These are phyloP conservation scores for Morphnarchus princeps DNA, from an alignment of 2,113 vertebrate species.

Conservation along the genomic window DNA sequence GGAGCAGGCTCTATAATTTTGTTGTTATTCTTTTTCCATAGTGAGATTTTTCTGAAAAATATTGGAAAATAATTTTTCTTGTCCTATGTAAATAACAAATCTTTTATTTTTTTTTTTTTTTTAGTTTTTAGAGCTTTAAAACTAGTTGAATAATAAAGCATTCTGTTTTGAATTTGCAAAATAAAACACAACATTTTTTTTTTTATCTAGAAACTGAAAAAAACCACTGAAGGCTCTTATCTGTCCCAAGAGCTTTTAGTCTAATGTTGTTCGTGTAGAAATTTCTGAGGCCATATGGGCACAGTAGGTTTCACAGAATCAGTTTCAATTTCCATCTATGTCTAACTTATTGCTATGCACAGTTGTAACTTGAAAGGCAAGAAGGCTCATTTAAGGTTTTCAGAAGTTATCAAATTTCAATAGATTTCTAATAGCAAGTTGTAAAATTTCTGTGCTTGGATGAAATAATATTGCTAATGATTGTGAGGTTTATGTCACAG, in stretches of 20 bases:
- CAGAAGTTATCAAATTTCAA: background rate
- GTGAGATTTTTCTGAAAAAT: background rate
- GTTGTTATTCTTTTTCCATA: background rate
- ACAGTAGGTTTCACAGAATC: background rate
- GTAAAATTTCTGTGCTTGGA: background rate
- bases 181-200: background rate
- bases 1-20: background rate
- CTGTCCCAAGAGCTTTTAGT: background rate
- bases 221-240: background rate
- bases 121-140: background rate
- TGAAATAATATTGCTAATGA: background rate
- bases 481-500: background rate
- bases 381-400: background rate
- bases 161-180: background rate
- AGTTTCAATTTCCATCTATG: background rate
- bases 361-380: background rate
- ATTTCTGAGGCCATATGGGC: constrained; percentile 11
- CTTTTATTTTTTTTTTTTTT: background rate
- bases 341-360: background rate
- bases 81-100: background rate
- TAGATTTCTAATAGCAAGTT: background rate
- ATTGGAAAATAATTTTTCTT: background rate
- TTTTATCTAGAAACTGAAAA: background rate
- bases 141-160: background rate
- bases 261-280: background rate